Evolutionary conservation across 2,113 vertebrate genomes (phyloP), one percentile per base, ranked within the genome.

Genomic region (Lipotes vexillifer): DNA sequence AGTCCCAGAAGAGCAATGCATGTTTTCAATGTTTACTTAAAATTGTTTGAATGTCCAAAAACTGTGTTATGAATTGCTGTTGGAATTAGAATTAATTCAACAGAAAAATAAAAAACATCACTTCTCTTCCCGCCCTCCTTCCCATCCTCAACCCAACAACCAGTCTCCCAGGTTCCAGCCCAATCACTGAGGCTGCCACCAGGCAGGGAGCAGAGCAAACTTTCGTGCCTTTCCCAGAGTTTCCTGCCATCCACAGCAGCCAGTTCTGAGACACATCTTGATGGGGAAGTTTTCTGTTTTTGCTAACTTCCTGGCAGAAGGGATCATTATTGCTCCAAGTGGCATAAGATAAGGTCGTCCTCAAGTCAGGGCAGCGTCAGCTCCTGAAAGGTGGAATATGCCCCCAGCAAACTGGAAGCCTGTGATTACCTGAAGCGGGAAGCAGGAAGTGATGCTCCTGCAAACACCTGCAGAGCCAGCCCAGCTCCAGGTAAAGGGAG

Each of bases 1-100:
- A 93, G 97, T 98, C 98, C 98, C 98, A 97, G 98, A 98, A 98
- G 97, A 97, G 97, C 96, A 97, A 94, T 94, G 95, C 69, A 14
- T 92, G 92, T 69, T 97, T 98, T 97, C 93, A 97, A 97, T 77
- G 98, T 97, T 98, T 93, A 88, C 57, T 88, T 95, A 94, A 93
- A 72, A 97, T 96, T 90, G 93, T 98, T 97, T 98, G 98, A 97
- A 97, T 96, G 95, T 93, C 87, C 92, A 89, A 89, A 96, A 98
- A 98, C 97, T 97, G 97, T 98, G 97, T 90, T 97, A 96, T 93
- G 97, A 98, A 96, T 97, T 93, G 81, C 90, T 92, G 93, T 92
- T 95, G 96, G 98, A 97, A 97, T 96, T 86, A 85, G 87, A 98
- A 98, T 98, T 96, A 87, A 96, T 97, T 98, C 97, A 96, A 87